These are phyloP conservation scores for Rhadina sibilatrix DNA, from an alignment of 2,113 vertebrate genomes.

Conservation along the genomic window DNA sequence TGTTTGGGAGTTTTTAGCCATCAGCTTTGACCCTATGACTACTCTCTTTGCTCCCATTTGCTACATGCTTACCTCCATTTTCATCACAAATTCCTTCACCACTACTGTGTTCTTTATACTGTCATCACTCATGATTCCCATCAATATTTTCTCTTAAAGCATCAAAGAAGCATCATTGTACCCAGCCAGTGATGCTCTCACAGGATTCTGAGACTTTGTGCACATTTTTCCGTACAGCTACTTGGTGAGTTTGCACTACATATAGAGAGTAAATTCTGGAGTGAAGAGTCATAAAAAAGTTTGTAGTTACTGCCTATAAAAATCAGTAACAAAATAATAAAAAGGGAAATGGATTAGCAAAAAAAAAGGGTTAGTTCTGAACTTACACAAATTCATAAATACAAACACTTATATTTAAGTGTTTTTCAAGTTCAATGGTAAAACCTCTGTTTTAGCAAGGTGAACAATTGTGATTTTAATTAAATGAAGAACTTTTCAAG, in stretches of 20 bases:
- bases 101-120: not conserved
- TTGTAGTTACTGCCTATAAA: no score
- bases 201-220: not conserved
- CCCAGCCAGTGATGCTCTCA: not conserved
- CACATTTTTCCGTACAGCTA: not conserved
- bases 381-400: not conserved
- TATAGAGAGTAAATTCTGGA: not conserved
- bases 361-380: not conserved
- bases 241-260: not conserved
- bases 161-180: not conserved
- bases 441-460: not conserved
- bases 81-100: not conserved
- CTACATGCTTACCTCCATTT: not conserved
- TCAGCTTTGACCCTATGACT: not conserved
- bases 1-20: not conserved
- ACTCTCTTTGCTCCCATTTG: not conserved
- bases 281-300: not conserved
- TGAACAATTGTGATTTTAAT: not conserved
- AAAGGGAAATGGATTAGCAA: not conserved
- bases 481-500: not conserved
- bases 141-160: not conserved
- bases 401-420: not conserved
- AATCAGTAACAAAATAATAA: not conserved
- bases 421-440: not conserved
- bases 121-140: not conserved